Conservation (phyloP, 1,140 invertebrate genomes). For the Drosophila parvula region DNA sequence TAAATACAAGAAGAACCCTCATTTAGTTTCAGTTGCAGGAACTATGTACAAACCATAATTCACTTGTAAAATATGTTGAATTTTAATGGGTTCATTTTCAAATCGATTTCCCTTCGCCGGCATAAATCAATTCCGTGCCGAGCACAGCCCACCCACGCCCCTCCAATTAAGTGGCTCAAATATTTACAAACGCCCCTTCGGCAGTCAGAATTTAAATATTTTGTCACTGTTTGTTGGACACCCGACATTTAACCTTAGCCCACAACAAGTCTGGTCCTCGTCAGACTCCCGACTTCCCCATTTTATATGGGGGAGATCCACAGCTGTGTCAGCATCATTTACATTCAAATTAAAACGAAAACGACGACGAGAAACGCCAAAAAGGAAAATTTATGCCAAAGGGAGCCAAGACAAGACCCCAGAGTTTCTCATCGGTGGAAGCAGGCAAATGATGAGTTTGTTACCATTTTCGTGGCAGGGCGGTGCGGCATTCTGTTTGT, state of each 20-base stretch:
- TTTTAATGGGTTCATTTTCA: conserved; percentile 36
- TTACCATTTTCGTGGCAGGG: conserved; percentile 45
- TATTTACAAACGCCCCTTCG: conserved; percentile 74
- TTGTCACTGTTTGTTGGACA: conserved; percentile 77
- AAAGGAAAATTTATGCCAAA: conserved; percentile 77
- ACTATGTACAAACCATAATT: conserved; percentile 22
- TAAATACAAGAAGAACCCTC: not conserved
- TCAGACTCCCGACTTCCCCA: conserved; percentile 28
- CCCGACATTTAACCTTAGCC: conserved; percentile 75
- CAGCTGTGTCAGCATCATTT: conserved; percentile 78
- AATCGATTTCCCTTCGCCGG: conserved; percentile 48
- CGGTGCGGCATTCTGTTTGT: conserved; percentile 60
- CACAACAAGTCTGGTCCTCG: conserved; percentile 42
- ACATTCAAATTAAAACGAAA: conserved; percentile 81
- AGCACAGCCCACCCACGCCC: conserved; percentile 36
- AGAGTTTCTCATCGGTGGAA: conserved; percentile 10
- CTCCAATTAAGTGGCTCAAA: conserved; percentile 78
- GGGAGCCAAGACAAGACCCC: conserved; percentile 30
- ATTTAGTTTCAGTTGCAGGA: not conserved
- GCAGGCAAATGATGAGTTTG: conserved; percentile 56
- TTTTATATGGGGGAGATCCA: conserved; percentile 8
- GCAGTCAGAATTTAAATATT: conserved; percentile 72
- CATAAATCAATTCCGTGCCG: conserved; percentile 69
- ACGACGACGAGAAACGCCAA: conserved; percentile 52
- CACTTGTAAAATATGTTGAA: conserved; percentile 35